Evolutionary conservation across 2,113 vertebrate genomes (phyloP), one percentile per base, ranked within the genome.

Genomic region (Gymnocephalus cernua): DNA sequence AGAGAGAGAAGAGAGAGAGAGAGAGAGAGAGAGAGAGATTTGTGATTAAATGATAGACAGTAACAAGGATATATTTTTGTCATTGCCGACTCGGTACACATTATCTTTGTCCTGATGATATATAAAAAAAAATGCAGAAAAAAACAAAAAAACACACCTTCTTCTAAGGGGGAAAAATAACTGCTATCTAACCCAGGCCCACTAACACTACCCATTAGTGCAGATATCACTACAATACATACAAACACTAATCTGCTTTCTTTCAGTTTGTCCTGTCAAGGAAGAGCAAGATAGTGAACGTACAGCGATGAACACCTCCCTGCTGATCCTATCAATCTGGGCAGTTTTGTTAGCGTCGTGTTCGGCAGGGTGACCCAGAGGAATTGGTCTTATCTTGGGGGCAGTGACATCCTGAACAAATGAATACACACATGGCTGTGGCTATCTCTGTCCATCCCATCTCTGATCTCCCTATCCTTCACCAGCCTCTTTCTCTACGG

Each of bases 381-480:
- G 76, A 79, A 74, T 82, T 69, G 72, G 50, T 88, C 86, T 88
- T 61, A 88, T 86, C 85, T 91, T 51, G 3, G 15, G 38, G 62
- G 69, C 71, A 66, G 57, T 38, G 15, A 83, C 79, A 83, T 75
- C 56, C 74, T 53, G 86, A 80, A 89, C 86, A 91, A 86, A 86
- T 90, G 85, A 89, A 87, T 84, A 79, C 83, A 86, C 69, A 80
- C 81, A 41, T 13, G 73, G 51, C 44, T 73, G 38, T n/a, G 29
- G 50, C 75, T 53, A 41, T 82, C 65, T 70, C 59, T 21, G 59
- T 79, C 85, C 69, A 41, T 67, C 78, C 83, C 56, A 29, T 79
- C 84, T 78, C 84, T 80, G 67, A 86, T 80, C 83, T 84, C 59
- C 73, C 77, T 66, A 72, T 81, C 74, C 88, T 89, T 87, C 87